Evolutionary conservation across 1,140 invertebrate species (phyloP).

Genomic region (Diachasmimorpha longicaudata): DNA sequence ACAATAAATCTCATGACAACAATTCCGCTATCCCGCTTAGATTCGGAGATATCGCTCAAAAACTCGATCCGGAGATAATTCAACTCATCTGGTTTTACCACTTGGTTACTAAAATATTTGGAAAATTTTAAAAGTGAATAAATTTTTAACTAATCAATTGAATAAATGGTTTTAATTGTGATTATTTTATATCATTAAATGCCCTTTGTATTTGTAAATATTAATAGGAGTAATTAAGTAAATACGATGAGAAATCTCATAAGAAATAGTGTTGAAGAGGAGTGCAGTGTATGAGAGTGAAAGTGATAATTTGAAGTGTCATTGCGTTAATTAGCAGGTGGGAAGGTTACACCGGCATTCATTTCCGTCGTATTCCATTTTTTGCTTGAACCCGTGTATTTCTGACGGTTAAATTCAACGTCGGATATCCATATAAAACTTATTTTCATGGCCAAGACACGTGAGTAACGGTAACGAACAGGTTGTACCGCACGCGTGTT

Average conservation of each 20-base stretch:
- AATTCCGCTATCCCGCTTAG: no score
- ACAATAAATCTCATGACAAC: no score
- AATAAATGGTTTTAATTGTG: no score
- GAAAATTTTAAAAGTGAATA: no score
- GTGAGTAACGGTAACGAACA: slow-evolving; percentile 30
- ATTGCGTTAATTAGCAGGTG: slow-evolving; percentile 30
- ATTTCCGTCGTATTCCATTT: background rate
- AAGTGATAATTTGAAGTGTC: slow-evolving; percentile 18
- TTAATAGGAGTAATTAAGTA: background rate
- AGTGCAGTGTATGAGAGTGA: background rate
- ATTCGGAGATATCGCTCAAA: no score
- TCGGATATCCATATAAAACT: slow-evolving; percentile 6
- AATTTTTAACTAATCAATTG: no score
- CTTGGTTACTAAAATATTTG: no score
- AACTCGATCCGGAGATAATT: no score
- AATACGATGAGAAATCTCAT: background rate
- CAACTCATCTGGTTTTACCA: no score
- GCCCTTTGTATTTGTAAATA: no score
- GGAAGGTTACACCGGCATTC: slow-evolving; percentile 10
- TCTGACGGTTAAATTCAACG: background rate
- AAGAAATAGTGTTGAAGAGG: background rate
- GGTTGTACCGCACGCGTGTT: slow-evolving; percentile 24
- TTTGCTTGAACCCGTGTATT: background rate
- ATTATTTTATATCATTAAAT: no score
- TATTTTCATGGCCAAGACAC: background rate